Conservation (phyloP, 2,797 vertebrate genomes). For the Anabacerthia variegaticeps region DNA sequence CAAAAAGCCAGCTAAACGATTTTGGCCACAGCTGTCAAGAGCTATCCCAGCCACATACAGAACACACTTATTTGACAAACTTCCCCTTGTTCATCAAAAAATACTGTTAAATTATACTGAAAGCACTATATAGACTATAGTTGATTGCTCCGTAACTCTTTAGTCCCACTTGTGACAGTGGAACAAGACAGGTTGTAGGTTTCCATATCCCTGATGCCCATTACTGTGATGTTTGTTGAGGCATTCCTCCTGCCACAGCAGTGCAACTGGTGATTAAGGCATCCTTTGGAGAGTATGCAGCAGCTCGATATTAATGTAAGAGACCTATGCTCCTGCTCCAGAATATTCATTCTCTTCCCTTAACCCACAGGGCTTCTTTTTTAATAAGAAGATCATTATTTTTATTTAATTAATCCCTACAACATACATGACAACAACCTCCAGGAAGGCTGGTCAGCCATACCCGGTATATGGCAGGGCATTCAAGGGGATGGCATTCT, state of each 20-base stretch:
- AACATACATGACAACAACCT: rapidly evolving
- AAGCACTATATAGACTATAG: neutral
- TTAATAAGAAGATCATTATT: neutral
- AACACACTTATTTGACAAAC: neutral
- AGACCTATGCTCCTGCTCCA: neutral
- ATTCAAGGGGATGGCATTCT: neutral
- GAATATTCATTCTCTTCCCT: neutral
- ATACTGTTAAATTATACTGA: neutral
- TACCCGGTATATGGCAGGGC: neutral
- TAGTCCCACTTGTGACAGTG: neutral
- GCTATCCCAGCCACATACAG: neutral
- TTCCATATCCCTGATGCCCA: neutral
- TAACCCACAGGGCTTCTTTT: neutral
- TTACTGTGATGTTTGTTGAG: neutral
- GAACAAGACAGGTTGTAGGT: neutral
- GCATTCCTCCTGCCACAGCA: neutral
- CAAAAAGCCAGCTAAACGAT: neutral
- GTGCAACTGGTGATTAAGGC: neutral
- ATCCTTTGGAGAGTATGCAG: neutral
- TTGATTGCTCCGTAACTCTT: neutral
- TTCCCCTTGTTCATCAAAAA: neutral
- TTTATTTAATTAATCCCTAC: neutral
- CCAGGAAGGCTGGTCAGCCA: neutral
- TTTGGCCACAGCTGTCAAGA: neutral
- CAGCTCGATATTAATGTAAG: neutral